Evolutionary conservation across 2,113 vertebrate genomes (phyloP).

Genomic region (Hippopotamus amphibius): DNA sequence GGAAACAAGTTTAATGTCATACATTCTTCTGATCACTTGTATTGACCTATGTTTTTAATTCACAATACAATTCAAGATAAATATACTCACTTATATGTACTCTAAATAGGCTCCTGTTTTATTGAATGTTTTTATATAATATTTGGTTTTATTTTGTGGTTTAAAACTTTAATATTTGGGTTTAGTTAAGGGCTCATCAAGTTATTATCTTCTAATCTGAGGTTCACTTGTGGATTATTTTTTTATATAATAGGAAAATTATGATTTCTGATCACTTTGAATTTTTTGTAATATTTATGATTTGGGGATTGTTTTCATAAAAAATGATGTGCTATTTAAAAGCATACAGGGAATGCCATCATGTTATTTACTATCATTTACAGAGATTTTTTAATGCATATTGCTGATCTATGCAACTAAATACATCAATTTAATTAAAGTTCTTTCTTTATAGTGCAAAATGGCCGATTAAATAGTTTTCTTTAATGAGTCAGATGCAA

Average conservation of each 20-base stretch:
- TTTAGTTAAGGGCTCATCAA: neutral
- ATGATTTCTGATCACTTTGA: neutral
- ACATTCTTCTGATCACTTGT: neutral
- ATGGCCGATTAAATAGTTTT: neutral
- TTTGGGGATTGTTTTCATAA: slow-evolving; percentile 47
- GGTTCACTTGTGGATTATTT: neutral
- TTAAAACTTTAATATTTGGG: neutral
- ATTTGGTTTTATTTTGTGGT: neutral
- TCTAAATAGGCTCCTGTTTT: neutral
- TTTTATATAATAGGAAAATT: slow-evolving; percentile 39
- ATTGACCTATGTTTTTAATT: neutral
- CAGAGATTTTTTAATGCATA: slow-evolving; percentile 12
- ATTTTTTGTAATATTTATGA: slow-evolving; percentile 23
- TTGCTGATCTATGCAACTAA: slow-evolving; percentile 25
- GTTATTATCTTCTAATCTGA: neutral
- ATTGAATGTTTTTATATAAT: neutral
- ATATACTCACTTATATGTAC: neutral
- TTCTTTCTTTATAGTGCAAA: neutral
- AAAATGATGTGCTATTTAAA: neutral
- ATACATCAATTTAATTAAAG: slow-evolving; percentile 14
- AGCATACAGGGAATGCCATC: neutral
- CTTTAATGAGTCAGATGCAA: slow-evolving; percentile 2
- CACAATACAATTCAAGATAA: neutral
- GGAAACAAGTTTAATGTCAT: neutral
- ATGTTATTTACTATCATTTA: neutral